Conservation (phyloP, 64 coral and sea anemone species). For the Montipora efflorescens region DNA sequence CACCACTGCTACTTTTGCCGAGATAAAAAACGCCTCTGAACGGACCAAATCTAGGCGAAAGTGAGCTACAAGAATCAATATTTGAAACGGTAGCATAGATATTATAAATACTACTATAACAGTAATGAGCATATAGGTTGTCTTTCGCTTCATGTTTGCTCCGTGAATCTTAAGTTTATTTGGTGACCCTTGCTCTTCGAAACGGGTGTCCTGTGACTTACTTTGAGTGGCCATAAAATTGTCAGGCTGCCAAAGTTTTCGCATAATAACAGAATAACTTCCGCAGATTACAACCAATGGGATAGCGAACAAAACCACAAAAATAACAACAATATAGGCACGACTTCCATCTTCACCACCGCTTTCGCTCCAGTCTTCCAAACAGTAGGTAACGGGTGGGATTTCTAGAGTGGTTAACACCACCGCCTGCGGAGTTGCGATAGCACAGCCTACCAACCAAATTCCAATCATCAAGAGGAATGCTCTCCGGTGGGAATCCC, state of each 20-base stretch:
- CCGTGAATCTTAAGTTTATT: neutral
- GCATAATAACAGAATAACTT: slow-evolving; percentile 68
- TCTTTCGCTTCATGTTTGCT: slow-evolving; percentile 79
- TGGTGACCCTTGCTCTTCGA: neutral
- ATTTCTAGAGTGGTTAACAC: neutral
- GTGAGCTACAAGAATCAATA: slow-evolving; percentile 20
- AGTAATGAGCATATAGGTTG: slow-evolving; percentile 84
- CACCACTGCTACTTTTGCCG: neutral
- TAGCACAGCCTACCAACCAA: slow-evolving; percentile 71
- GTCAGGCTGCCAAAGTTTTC: slow-evolving; percentile 60
- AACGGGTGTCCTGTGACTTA: neutral
- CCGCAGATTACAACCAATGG: slow-evolving; percentile 63
- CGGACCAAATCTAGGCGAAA: slow-evolving; percentile 1
- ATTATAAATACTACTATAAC: slow-evolving; percentile 78
- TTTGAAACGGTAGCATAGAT: slow-evolving; percentile 82
- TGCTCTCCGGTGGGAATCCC: slow-evolving; percentile 55
- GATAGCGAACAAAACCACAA: slow-evolving; percentile 73
- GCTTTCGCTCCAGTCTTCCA: slow-evolving; percentile 60
- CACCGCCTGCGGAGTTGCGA: slow-evolving; percentile 57
- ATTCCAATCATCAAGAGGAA: slow-evolving; percentile 46
- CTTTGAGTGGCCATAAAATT: slow-evolving; percentile 6
- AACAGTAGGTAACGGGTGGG: slow-evolving; percentile 19
- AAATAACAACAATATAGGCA: slow-evolving; percentile 66
- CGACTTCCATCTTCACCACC: slow-evolving; percentile 56
- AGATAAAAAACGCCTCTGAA: neutral